Conservation (phyloP, 2,797 vertebrate species). For the Sphenopsis melanotis region DNA sequence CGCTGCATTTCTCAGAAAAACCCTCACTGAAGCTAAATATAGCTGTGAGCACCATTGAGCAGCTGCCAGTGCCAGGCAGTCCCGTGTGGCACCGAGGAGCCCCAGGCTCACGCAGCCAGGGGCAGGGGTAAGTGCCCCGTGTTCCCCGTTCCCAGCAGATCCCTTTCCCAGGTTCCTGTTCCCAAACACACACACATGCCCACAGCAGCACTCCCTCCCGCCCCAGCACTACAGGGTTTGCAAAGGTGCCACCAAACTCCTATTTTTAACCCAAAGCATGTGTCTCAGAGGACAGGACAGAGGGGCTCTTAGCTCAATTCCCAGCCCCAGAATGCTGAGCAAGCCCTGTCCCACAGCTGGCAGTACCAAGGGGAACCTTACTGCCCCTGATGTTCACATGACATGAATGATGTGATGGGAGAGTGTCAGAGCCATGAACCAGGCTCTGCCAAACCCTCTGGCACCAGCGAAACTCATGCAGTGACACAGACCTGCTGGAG, state of each 20-base stretch:
- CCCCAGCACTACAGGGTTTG: background rate
- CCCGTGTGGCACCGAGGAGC: background rate
- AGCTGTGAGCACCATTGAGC: background rate
- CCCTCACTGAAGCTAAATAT: background rate
- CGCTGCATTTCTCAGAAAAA: background rate
- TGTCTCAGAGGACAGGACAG: background rate
- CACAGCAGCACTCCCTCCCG: fast-evolving
- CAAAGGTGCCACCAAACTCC: background rate
- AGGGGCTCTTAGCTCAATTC: background rate
- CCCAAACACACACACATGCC: background rate
- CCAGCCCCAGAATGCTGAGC: background rate
- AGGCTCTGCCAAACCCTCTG: background rate
- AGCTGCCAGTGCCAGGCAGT: background rate
- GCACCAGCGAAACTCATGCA: background rate
- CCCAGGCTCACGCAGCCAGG: background rate
- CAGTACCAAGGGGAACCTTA: background rate
- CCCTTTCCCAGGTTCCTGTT: background rate
- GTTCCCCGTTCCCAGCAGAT: background rate
- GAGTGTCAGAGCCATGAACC: background rate
- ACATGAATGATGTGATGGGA: background rate
- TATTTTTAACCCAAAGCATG: background rate
- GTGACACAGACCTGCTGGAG: background rate
- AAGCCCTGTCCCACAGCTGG: background rate
- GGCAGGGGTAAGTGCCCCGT: background rate
- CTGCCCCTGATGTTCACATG: background rate